phyloP scores from a whole-genome alignment of 1,140 invertebrate species.

The Aphaenogaster ashmeadi region DNA sequence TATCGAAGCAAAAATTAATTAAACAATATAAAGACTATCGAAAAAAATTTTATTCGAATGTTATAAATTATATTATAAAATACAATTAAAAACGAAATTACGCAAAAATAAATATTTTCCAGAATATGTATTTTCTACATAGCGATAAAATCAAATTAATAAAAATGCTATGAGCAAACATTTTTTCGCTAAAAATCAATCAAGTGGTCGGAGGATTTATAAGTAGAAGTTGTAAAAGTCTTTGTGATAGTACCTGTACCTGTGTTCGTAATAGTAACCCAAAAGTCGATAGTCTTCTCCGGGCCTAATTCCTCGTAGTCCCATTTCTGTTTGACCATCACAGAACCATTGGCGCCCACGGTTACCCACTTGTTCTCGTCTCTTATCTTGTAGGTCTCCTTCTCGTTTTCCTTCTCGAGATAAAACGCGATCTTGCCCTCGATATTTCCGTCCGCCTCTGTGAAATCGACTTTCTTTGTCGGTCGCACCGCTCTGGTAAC shows the following conservation, averaged over 20 bases:
- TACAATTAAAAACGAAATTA: not conserved
- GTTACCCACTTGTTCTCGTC: slow-evolving; percentile 98
- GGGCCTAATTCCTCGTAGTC: slow-evolving; percentile 98
- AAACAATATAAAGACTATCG: slow-evolving; percentile 7
- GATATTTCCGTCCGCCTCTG: slow-evolving; percentile 95
- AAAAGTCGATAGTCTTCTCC: slow-evolving; percentile 98
- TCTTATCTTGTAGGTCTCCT: slow-evolving; percentile 97
- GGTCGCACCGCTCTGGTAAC: slow-evolving; percentile 95
- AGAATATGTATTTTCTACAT: not conserved
- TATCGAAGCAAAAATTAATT: slow-evolving; percentile 63
- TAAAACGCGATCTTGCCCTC: slow-evolving; percentile 96
- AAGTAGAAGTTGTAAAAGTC: too few species aligned
- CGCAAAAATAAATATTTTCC: not conserved
- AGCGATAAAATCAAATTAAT: slow-evolving; percentile 30
- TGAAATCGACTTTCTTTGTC: slow-evolving; percentile 97
- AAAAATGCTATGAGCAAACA: not conserved
- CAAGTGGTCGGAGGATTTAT: slow-evolving; percentile 25
- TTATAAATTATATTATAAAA: slow-evolving; percentile 15
- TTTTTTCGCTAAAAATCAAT: not conserved
- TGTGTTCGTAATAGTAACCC: slow-evolving; percentile 97
- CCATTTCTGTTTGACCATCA: slow-evolving; percentile 98
- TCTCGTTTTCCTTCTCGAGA: slow-evolving; percentile 96
- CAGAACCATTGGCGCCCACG: slow-evolving; percentile 96
- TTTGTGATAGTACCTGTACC: slow-evolving; percentile 84
- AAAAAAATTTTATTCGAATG: slow-evolving; percentile 3